Evolutionary conservation across 2,888 invertebrate genomes (phyloP).

Genomic region (Pinctada fucata): DNA sequence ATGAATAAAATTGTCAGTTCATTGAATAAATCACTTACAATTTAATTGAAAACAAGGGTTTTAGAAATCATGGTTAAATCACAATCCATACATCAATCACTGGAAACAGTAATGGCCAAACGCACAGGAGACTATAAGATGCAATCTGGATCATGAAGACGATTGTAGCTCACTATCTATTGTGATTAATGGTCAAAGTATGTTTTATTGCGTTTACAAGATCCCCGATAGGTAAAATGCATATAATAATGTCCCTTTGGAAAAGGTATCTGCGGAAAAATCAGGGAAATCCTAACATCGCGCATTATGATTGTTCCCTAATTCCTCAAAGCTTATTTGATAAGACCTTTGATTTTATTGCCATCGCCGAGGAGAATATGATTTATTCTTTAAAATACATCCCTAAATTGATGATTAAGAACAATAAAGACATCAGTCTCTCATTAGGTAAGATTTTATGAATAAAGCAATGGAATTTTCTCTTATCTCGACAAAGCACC

Average conservation of each 20-base stretch:
- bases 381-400: constrained; percentile 18
- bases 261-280: neutral
- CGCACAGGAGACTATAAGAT: neutral
- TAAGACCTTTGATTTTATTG: constrained; percentile 3
- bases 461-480: constrained; percentile 26
- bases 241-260: neutral
- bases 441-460: constrained; percentile 22
- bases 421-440: constrained; percentile 22
- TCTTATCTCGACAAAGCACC: constrained; percentile 14
- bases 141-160: neutral
- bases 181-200: constrained; percentile 13
- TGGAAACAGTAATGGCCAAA: neutral
- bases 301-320: constrained; percentile 3
- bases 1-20: too few relatives aligned
- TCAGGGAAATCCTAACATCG: neutral
- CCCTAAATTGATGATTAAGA: constrained; percentile 2
- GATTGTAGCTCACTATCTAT: neutral
- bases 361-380: neutral
- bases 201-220: constrained; percentile 12
- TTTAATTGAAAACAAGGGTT: neutral
- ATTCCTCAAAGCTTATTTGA: constrained; percentile 24
- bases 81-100: neutral
- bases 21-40: too few relatives aligned
- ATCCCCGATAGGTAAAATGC: neutral
- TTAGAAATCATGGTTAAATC: neutral